These are phyloP conservation scores for Philereme transversata DNA, from an alignment of 2,888 invertebrate genomes.

Conservation along the genomic window DNA sequence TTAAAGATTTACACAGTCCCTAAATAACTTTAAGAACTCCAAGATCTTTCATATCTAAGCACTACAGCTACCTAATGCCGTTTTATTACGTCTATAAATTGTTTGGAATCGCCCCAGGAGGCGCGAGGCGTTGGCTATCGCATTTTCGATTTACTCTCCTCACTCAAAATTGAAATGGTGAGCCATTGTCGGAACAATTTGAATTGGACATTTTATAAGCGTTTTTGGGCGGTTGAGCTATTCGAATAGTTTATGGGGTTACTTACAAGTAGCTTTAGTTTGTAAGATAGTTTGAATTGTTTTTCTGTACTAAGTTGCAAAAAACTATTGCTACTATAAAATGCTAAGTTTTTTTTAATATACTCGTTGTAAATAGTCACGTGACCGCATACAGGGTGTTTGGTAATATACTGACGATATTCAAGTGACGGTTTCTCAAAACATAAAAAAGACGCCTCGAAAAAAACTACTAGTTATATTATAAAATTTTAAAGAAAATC, in stretches of 20 bases:
- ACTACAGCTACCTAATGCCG: conserved; percentile 61
- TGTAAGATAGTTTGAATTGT: conserved; percentile 10
- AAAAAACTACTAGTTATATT: too few species aligned
- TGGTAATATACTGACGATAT: too few species aligned
- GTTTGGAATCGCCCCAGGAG: conserved; percentile 75
- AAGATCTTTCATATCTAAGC: conserved; percentile 36
- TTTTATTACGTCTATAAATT: conserved; percentile 80
- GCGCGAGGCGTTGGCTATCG: conserved; percentile 74
- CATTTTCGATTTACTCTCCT: conserved; percentile 71
- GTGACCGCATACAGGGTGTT: too few species aligned
- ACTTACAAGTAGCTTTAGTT: conserved; percentile 18
- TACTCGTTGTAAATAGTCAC: too few species aligned
- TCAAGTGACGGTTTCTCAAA: too few species aligned
- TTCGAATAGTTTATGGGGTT: conserved; percentile 38
- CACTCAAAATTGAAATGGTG: conserved; percentile 77
- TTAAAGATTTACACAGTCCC: conserved; percentile 29
- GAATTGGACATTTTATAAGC: conserved; percentile 74
- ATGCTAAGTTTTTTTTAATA: too few species aligned
- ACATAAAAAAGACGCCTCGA: too few species aligned
- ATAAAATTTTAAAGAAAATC: too few species aligned
- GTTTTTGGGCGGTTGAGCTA: conserved; percentile 51
- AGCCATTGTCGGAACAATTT: conserved; percentile 70
- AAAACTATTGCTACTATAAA: neutral
- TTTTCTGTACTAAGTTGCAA: neutral
- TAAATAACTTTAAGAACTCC: conserved; percentile 30